Base-by-base conservation (phyloP, 30 jellyfish, hydroid and myxozoan genomes). In the Calvadosia cruxmelitensis region DNA sequence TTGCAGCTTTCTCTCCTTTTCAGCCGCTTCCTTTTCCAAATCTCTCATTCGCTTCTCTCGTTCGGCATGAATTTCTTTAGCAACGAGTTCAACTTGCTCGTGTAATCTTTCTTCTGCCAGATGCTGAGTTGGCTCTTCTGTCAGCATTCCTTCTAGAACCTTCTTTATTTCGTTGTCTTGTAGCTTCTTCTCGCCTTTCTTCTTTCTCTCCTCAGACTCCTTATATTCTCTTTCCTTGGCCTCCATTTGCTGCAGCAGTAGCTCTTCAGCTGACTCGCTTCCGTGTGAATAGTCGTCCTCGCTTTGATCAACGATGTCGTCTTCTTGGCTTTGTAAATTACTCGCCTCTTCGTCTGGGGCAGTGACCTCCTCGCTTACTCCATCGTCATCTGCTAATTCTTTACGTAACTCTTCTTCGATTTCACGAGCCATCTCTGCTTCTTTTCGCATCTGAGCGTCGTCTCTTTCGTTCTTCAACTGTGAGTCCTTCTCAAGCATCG, bases 181-280 rank as follows among this genome's bases (percentile, higher is more conserved):
- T n/a, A 65, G 65, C 65, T 30, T 23, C 65, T 65, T 65, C 5
- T 25, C 28, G 13, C 32, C 74, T 32, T 13, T 3, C 25, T 65
- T 65, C 32, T 66, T 26, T 65, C 30, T 26, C 10, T 26, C 25
- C 30, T 65, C 74, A 13, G 26, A 15, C 25, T 65, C 74, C 12
- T 42, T 42, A 20, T 5, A 23, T 23, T 23, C 66, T n/a, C 30
- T 65, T 65, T 65, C 65, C 13, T 65, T 65, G 24, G 74, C 67
- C 29, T 27, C 74, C 23, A 31, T 27, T 29, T 27, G 65, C 10
- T 20, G 49, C 35, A 35, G 34, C 26, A 26, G 79, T 48, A 34
- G 70, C 63, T 79, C 80, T 49, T 66, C 65, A 1, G 75, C 78
- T 71, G 57, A 42, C 20, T 42, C n/a, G n/a, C n/a, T n/a, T n/a